Evolutionary conservation across 2,113 vertebrate genomes (phyloP), one percentile per base, ranked within the genome.

Genomic region (Microcebus griseorufus): DNA sequence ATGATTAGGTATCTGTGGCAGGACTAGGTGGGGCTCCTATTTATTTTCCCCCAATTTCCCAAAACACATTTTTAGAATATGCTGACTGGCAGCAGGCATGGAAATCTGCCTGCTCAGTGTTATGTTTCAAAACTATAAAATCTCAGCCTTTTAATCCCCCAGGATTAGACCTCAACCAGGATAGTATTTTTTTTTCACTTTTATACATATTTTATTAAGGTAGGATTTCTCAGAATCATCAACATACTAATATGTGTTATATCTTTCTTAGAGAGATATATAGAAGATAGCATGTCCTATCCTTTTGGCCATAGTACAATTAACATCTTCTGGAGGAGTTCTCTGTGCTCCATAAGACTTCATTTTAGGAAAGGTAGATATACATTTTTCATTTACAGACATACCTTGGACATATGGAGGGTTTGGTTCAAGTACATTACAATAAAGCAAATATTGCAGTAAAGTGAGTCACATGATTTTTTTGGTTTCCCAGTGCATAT

Each of bases 21-120:
- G n/a, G 48, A 53, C 12, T 55, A 34, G n/a, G 42, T 85, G n/a
- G 45, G 20, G 55, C 9, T 62, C 53, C 27, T 62, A 34, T 32
- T 65, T 23, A 6, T 96, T 67, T 34, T 37, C 29, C 51, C 20
- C 14, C 37, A 88, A 70, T 16, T n/a, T 39, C 37, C n/a, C 25
- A 86, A 79, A 92, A 70, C 45, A 60, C 5, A 12, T 67, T 82
- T 93, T 60, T 92, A 82, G 93, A 95, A 95, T 93, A 87, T 16
- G 12, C 39, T 17, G 27, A 34, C 51, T 85, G 32, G 64, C 23
- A 32, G 42, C 45, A 48, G 73, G 6, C 8, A 34, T 76, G 73
- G 27, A 25, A 69, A 25, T n/a, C 55, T 37, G 23, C 29, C 29
- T 62, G 51, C 20, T 94, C 64, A 75, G 37, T 82, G 13, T n/a